Percentiles rank a stretch among this genome's conserved stretches.
Conservation (phyloP, 2,797 vertebrate genomes). For the Toxotes lorentzi region DNA sequence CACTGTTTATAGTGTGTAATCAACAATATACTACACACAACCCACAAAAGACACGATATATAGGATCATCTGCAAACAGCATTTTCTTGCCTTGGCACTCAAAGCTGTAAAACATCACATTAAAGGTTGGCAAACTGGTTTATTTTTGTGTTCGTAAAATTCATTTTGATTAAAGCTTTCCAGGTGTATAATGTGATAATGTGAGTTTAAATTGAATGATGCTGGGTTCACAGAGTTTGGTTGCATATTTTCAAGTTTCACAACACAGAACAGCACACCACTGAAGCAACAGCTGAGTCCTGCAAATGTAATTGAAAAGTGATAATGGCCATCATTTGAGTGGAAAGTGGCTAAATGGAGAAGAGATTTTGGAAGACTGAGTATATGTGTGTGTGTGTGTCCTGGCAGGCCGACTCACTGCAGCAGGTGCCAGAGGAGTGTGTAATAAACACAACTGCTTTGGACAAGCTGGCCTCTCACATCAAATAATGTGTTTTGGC, state of each 20-base stretch:
- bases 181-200: slow-evolving; percentile 1
- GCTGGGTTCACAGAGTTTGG: not conserved
- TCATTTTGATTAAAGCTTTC: not conserved
- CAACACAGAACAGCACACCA: not conserved
- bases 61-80: rapidly evolving
- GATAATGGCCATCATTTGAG: slow-evolving; percentile 67
- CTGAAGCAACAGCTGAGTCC: slow-evolving; percentile 56
- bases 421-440: slow-evolving; percentile 86
- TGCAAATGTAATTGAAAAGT: slow-evolving; percentile 67
- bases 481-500: slow-evolving; percentile 84
- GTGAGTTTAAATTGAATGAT: not conserved
- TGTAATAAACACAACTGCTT: slow-evolving; percentile 84
- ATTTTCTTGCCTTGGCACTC: not conserved
- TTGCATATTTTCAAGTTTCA: slow-evolving; percentile 28
- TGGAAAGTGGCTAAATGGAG: slow-evolving; percentile 66
- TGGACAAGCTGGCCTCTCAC: slow-evolving; percentile 85
- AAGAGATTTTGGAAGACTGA: slow-evolving; percentile 53
- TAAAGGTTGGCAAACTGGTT: not conserved
- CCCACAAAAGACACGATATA: not conserved
- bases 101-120: not conserved
- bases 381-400: slow-evolving; percentile 43
- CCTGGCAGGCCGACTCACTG: slow-evolving; percentile 77
- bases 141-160: not conserved
- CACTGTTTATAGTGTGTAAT: not conserved
- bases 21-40: not conserved